Base-by-base conservation (phyloP, 2,888 invertebrate species). In the Plebejus melissa region DNA sequence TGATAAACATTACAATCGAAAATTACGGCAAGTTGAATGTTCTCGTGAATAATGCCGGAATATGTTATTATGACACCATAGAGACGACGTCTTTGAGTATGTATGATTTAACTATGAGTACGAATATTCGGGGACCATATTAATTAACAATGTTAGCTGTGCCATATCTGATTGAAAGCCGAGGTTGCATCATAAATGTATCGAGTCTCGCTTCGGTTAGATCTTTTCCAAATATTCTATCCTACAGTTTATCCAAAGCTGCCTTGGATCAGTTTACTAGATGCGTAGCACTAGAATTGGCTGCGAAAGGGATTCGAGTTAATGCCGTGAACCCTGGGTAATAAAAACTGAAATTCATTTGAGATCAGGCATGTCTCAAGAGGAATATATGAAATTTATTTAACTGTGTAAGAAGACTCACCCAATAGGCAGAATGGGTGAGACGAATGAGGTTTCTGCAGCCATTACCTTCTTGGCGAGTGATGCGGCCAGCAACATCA, bases 401-500 rank as follows among this genome's bases (percentile, higher is more conserved):
- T 97, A 98, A 83, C 96, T 96, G 79, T 95, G 96, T 75, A 96
- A 96, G 82, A 94, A 94, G 54, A 98, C 98, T 0, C 99, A 99
- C 90, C 97, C 99, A 0, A 88, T 99, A 76, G 97, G 98, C 46
- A 94, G 0, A 22, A 22, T 22, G 22, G 22, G 22, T 22, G 22
- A 22, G 22, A 22, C 22, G 22, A 95, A 95, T 50, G 99, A 99
- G 93, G 98, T 98, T 2, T 98, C 99, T 0, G 95, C 95, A 77
- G 95, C 97, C 0, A 98, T 99, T 79, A 95, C 96, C 65, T 99
- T 98, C 88, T 94, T 99, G 78, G 98, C 99, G 0, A 96, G 98
- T 79, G 96, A 97, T 76, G 95, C 95, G 80, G 95, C 97, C 3
- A 97, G 97, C 81, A 98, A 97, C 85, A 96, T 97, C 32, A 98